Percentiles rank a stretch among this genome's conserved stretches.
These are phyloP conservation scores for Chrysodeixis includens DNA, from an alignment of 2,888 invertebrate species.

Conservation along the genomic window DNA sequence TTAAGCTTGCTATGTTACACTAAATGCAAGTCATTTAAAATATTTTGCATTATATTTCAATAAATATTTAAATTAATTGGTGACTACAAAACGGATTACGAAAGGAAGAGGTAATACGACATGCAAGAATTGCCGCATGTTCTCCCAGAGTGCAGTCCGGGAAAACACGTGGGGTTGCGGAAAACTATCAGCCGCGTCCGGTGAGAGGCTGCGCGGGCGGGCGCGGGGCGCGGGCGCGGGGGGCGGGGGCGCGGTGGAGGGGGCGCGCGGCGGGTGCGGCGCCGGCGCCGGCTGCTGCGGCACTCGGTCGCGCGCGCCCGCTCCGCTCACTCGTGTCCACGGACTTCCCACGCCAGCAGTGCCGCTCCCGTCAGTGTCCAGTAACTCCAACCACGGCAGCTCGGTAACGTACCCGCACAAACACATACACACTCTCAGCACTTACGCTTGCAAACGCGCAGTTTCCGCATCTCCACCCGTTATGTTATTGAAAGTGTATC, in stretches of 20 bases:
- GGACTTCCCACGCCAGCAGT: slow-evolving; percentile 52
- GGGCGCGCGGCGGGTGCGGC: slow-evolving; percentile 46
- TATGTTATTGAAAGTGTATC: slow-evolving; percentile 57
- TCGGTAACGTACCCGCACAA: slow-evolving; percentile 77
- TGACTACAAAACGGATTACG: neutral
- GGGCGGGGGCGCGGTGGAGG: slow-evolving; percentile 44
- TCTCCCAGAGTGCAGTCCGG: slow-evolving; percentile 17
- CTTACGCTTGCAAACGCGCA: slow-evolving; percentile 62
- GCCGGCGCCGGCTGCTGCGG: slow-evolving; percentile 59
- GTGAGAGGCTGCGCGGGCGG: slow-evolving; percentile 39
- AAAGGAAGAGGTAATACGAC: neutral
- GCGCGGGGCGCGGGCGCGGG: slow-evolving; percentile 33
- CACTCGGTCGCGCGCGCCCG: slow-evolving; percentile 80
- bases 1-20: neutral
- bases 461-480: slow-evolving; percentile 60
- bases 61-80: neutral
- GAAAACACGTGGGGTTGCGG: slow-evolving; percentile 29
- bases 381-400: slow-evolving; percentile 43
- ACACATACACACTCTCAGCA: slow-evolving; percentile 55
- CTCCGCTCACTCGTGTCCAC: slow-evolving; percentile 76
- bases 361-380: slow-evolving; percentile 67
- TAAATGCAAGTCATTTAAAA: neutral
- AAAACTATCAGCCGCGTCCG: slow-evolving; percentile 40
- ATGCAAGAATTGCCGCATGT: neutral
- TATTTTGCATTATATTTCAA: neutral